phyloP scores from a whole-genome alignment of 2,797 vertebrate genomes.

The Eurystomus glaucurus region DNA sequence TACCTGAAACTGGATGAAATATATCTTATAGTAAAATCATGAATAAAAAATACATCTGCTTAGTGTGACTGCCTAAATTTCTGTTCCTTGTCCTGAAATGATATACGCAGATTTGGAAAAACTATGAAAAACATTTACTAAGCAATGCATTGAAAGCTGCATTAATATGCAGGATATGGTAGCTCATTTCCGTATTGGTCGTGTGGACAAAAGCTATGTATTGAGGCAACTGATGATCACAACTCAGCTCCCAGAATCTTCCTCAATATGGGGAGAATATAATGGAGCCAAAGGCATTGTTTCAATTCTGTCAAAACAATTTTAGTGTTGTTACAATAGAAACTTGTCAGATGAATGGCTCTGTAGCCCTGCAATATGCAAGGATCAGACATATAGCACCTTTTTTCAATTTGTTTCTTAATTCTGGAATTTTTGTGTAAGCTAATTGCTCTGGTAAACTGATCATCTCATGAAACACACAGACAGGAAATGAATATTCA shows the following conservation, averaged over 20 bases:
- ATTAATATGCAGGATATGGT: neutral
- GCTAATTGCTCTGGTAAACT: neutral
- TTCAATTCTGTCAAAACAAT: neutral
- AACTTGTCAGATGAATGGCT: neutral
- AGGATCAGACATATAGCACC: accelerated
- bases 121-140: neutral
- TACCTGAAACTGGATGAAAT: neutral
- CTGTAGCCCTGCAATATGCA: neutral
- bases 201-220: neutral
- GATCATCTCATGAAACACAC: neutral
- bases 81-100: neutral
- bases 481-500: neutral
- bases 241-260: neutral
- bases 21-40: neutral
- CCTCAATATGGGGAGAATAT: neutral
- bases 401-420: neutral
- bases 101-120: neutral
- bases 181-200: neutral
- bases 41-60: neutral
- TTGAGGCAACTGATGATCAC: neutral
- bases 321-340: neutral
- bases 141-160: neutral
- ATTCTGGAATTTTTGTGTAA: neutral
- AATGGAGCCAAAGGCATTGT: neutral
- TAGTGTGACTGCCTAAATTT: neutral